Evolutionary conservation across 2,888 invertebrate species (phyloP).

Genomic region (Drosophila histrio): DNA sequence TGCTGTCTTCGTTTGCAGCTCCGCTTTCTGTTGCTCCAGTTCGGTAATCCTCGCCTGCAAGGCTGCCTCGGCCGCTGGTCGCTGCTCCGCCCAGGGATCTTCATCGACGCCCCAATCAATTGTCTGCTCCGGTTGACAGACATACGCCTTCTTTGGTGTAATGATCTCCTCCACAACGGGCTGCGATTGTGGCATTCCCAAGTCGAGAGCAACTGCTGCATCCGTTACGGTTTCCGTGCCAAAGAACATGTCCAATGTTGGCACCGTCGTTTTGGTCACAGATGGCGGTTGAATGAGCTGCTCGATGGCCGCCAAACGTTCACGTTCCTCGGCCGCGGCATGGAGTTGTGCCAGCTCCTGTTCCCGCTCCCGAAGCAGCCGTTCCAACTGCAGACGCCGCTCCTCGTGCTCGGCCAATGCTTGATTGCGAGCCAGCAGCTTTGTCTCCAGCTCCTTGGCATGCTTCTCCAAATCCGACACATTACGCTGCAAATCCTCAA

Average conservation of each 20-base stretch:
- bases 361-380: conserved; percentile 36
- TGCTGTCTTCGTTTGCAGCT: conserved; percentile 88
- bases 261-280: conserved; percentile 4
- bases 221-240: conserved; percentile 46
- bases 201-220: conserved; percentile 8
- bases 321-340: conserved; percentile 58
- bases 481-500: conserved; percentile 82
- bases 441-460: conserved; percentile 82
- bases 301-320: conserved; percentile 60
- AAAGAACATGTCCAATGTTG: conserved; percentile 83
- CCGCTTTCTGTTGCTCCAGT: conserved; percentile 87
- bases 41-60: conserved; percentile 84
- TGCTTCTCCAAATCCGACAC: conserved; percentile 83
- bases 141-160: conserved; percentile 86
- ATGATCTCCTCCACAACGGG: conserved; percentile 84
- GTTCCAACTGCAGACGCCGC: conserved; percentile 55
- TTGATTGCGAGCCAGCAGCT: conserved; percentile 79
- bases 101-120: conserved; percentile 82
- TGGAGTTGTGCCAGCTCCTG: conserved; percentile 54
- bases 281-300: conserved; percentile 47
- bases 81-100: conserved; percentile 85
- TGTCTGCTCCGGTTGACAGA: conserved; percentile 84
- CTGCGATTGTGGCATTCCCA: conserved; percentile 55
- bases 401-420: conserved; percentile 70
- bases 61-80: conserved; percentile 2